Base-by-base conservation (phyloP, 2,797 vertebrate genomes). In the Avahi laniger region DNA sequence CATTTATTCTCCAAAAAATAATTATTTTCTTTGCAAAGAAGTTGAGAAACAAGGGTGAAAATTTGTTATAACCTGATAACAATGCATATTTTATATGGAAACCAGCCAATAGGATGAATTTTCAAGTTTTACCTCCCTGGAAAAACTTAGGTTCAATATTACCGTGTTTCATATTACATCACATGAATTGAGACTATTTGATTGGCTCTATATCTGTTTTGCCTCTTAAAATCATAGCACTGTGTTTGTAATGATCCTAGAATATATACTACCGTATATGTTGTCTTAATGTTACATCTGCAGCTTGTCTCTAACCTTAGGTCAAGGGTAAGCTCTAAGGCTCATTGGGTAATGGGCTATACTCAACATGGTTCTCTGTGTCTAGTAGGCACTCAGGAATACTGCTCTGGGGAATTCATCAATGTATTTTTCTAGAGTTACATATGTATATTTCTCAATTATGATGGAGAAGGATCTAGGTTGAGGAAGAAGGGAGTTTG, bases 1-100 rank as follows among this genome's bases (percentile, higher is more conserved):
- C 13, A 61, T 96, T 96, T 73, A 38, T 65, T 94, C 28, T 95
- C n/a, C 59, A 35, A 43, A 70, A 89, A 72, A 8, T 63, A 52
- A 3, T 61, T 83, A 50, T 78, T 87, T 48, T 52, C 7, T 87
- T 85, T 82, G 46, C 13, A 38, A 67, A 50, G 73, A 48, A 54
- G 2, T 90, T 70, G 24, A 67, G 50, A 24, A 75, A 46, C 6
- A 54, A 91, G 17, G 84, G 30, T 52, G 41, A 94, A 83, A 80
- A 67, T 65, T 50, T 26, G 30, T 73, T 81, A 4, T 69, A 73
- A 52, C 11, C 2, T 78, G 35, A 43, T 22, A 52, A 30, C 43
- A 89, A n/a, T 54, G 12, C 4, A 33, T 30, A 46, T 67, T 85
- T 87, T 65, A 72, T 81, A 83, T 22, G 18, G 38, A n/a, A 69